These are phyloP conservation scores for Luehdorfia chinensis DNA, from an alignment of 1,140 invertebrate species.

Conservation along the genomic window DNA sequence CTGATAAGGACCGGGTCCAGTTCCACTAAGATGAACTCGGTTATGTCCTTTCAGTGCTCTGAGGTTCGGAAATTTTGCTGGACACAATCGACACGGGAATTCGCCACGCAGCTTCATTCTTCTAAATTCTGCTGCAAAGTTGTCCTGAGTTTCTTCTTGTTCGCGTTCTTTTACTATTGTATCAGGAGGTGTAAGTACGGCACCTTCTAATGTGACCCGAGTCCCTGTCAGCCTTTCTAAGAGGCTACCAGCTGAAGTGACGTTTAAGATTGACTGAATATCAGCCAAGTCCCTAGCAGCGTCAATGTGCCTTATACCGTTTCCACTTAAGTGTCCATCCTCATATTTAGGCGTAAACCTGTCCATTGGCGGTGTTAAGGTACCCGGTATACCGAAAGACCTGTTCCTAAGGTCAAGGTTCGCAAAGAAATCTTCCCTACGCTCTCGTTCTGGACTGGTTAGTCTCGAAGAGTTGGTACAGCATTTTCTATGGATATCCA, in stretches of 20 bases:
- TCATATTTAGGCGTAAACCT: slow-evolving; percentile 63
- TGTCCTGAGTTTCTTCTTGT: slow-evolving; percentile 88
- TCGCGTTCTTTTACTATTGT: slow-evolving; percentile 56
- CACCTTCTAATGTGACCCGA: slow-evolving; percentile 56
- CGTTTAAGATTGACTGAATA: slow-evolving; percentile 88
- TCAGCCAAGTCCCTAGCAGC: slow-evolving; percentile 87
- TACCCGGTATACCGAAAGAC: slow-evolving; percentile 65
- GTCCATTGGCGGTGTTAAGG: slow-evolving; percentile 72
- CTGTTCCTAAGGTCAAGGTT: slow-evolving; percentile 87
- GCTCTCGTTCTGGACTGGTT: slow-evolving; percentile 75
- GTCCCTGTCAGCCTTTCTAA: slow-evolving; percentile 77
- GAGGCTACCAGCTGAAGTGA: slow-evolving; percentile 82
- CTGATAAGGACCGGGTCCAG: slow-evolving; percentile 86
- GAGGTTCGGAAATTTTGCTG: slow-evolving; percentile 91
- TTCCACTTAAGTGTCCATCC: slow-evolving; percentile 44
- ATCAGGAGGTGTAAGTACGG: slow-evolving; percentile 58
- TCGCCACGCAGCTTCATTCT: slow-evolving; percentile 92
- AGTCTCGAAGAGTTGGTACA: slow-evolving; percentile 64
- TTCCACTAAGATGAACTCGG: slow-evolving; percentile 84
- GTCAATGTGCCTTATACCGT: slow-evolving; percentile 67
- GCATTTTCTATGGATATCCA: slow-evolving; percentile 82
- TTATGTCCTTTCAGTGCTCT: slow-evolving; percentile 94
- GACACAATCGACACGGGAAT: slow-evolving; percentile 92
- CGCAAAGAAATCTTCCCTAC: slow-evolving; percentile 88
- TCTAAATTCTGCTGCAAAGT: slow-evolving; percentile 87